Conservation (phyloP, 1,140 invertebrate species). For the Goniozus legneri region DNA sequence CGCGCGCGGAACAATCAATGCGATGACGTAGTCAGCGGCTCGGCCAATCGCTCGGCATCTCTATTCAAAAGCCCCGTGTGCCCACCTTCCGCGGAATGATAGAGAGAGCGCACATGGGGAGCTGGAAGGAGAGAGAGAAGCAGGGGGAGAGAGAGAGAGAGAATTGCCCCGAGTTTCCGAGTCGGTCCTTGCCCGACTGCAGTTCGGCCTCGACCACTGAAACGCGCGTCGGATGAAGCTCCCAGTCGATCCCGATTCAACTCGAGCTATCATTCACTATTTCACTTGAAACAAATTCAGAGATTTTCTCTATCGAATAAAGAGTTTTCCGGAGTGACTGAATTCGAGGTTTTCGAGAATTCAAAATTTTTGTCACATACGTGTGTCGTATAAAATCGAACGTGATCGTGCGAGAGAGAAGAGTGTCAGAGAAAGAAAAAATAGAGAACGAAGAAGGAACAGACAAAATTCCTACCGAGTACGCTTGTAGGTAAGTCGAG, state of each 20-base stretch:
- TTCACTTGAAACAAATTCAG: no score
- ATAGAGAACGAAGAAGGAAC: no score
- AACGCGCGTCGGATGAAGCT: slow-evolving; percentile 27
- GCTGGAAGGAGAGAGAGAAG: no score
- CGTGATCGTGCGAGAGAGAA: background rate
- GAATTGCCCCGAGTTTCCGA: slow-evolving; percentile 29
- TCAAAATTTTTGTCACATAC: slow-evolving; percentile 12
- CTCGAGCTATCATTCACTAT: no score
- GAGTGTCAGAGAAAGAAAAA: no score
- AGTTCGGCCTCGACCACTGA: slow-evolving; percentile 51
- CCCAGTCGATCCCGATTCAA: no score
- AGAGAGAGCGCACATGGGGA: no score
- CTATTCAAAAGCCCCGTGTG: slow-evolving; percentile 50
- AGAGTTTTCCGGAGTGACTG: no score
- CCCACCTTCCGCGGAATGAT: no score
- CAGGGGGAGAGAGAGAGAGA: no score
- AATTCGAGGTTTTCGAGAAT: slow-evolving; percentile 17
- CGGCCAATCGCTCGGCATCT: slow-evolving; percentile 43
- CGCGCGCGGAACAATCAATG: slow-evolving; percentile 52
- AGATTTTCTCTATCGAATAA: no score
- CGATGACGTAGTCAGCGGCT: slow-evolving; percentile 45
- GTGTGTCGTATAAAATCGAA: background rate
- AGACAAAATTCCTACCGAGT: no score
- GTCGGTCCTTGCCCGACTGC: slow-evolving; percentile 48
- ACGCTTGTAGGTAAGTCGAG: background rate